Conservation (phyloP, 2,888 invertebrate genomes). For the Drosophila peninsularis region DNA sequence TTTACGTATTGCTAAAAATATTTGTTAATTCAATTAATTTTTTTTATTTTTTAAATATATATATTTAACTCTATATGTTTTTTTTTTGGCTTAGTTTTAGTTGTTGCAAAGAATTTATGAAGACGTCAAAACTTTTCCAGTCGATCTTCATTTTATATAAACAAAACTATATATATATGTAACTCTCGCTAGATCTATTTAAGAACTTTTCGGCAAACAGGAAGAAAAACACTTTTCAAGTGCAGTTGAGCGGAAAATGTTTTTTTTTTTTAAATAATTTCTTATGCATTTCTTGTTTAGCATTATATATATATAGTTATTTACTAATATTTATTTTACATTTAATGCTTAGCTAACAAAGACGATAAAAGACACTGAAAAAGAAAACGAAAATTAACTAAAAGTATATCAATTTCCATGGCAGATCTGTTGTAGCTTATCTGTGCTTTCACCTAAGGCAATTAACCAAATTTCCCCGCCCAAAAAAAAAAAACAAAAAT, state of each 20-base stretch:
- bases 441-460: constrained; percentile 53
- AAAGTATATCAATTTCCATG: constrained; percentile 13
- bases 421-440: constrained; percentile 38
- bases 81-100: constrained; percentile 18
- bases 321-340: constrained; percentile 72
- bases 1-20: constrained; percentile 55
- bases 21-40: constrained; percentile 35
- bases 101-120: constrained; percentile 22
- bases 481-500: constrained; percentile 17
- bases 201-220: constrained; percentile 13
- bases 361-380: constrained; percentile 35
- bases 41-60: constrained; percentile 2
- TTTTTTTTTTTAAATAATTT: constrained; percentile 18
- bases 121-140: constrained; percentile 31
- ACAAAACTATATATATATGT: constrained; percentile 1
- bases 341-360: constrained; percentile 62
- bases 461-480: constrained; percentile 38
- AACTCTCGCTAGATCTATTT: constrained; percentile 4
- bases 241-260: constrained; percentile 48
- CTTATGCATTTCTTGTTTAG: constrained; percentile 70
- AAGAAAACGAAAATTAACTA: neutral
- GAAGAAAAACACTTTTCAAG: constrained; percentile 30
- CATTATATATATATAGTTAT: constrained; percentile 35
- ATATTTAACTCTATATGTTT: neutral
- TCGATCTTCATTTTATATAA: constrained; percentile 7